Percentiles rank a stretch among this genome's conserved stretches.
These are phyloP conservation scores for Pachyuromys duprasi DNA, from an alignment of 2,797 vertebrate genomes.

Conservation along the genomic window DNA sequence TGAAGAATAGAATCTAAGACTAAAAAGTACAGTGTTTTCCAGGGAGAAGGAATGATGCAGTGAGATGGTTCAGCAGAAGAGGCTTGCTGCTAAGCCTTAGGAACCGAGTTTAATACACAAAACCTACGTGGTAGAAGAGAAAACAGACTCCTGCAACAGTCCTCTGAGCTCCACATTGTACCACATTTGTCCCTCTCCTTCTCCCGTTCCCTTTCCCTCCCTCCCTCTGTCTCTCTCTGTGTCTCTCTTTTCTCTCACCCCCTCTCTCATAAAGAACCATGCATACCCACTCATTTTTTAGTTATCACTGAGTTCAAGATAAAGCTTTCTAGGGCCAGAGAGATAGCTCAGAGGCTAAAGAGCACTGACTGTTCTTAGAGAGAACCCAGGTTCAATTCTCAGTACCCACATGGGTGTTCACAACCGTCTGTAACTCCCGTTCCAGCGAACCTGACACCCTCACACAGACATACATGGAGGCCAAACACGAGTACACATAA, in stretches of 20 bases:
- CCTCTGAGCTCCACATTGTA: background rate
- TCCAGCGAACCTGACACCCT: background rate
- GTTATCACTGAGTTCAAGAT: slow-evolving; percentile 38
- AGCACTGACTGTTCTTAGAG: background rate
- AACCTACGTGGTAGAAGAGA: background rate
- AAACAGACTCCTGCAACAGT: background rate
- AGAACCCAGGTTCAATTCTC: background rate
- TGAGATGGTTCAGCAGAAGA: background rate
- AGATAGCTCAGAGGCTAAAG: background rate
- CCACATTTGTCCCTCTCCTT: too few species aligned
- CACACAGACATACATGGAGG: background rate
- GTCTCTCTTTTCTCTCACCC: background rate
- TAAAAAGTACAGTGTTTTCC: background rate
- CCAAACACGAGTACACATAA: background rate
- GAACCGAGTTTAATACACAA: background rate
- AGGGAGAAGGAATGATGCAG: background rate
- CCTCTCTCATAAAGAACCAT: background rate
- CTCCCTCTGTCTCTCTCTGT: background rate
- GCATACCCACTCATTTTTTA: background rate
- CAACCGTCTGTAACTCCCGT: background rate
- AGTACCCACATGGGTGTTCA: background rate
- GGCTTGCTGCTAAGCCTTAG: background rate
- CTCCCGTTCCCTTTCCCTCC: background rate
- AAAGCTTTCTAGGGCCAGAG: background rate
- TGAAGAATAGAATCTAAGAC: background rate